Conservation (phyloP, 2,113 vertebrate species). For the Elanus axillaris region DNA sequence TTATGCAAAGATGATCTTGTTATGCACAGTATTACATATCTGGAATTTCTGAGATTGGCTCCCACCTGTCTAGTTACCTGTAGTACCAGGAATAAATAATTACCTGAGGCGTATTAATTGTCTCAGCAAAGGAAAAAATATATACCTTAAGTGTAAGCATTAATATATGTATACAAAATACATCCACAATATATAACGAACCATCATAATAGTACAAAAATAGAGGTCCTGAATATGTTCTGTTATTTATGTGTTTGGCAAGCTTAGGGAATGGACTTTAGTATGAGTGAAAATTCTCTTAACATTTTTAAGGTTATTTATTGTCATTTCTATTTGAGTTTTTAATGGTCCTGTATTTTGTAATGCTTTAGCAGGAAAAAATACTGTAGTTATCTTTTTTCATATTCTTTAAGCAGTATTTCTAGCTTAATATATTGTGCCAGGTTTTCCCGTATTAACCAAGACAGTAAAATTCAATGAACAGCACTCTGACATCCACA, state of each 20-base stretch:
- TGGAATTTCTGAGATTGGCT: constrained; percentile 66
- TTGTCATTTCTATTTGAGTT: constrained; percentile 72
- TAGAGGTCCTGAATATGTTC: constrained; percentile 62
- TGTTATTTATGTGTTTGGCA: constrained; percentile 63
- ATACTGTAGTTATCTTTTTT: constrained; percentile 71
- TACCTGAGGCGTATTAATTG: constrained; percentile 73
- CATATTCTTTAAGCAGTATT: constrained; percentile 77
- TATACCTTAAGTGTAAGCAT: constrained; percentile 69
- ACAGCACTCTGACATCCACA: constrained; percentile 64
- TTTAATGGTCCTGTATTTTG: constrained; percentile 76
- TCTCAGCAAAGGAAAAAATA: constrained; percentile 74
- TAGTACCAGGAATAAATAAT: constrained; percentile 56
- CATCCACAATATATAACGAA: constrained; percentile 61
- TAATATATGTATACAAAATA: constrained; percentile 70
- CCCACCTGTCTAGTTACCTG: constrained; percentile 58
- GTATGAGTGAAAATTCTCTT: constrained; percentile 64
- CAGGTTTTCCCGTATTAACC: constrained; percentile 69
- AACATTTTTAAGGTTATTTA: constrained; percentile 70
- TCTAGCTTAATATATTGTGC: constrained; percentile 77
- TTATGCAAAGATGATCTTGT: constrained; percentile 66
- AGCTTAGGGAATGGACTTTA: constrained; percentile 66
- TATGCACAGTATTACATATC: constrained; percentile 48
- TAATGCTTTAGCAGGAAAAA: constrained; percentile 76
- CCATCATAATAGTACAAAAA: constrained; percentile 63
- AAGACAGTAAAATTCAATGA: constrained; percentile 71